Evolutionary conservation across 2,113 vertebrate genomes (phyloP).

Genomic region (Isurus oxyrinchus): DNA sequence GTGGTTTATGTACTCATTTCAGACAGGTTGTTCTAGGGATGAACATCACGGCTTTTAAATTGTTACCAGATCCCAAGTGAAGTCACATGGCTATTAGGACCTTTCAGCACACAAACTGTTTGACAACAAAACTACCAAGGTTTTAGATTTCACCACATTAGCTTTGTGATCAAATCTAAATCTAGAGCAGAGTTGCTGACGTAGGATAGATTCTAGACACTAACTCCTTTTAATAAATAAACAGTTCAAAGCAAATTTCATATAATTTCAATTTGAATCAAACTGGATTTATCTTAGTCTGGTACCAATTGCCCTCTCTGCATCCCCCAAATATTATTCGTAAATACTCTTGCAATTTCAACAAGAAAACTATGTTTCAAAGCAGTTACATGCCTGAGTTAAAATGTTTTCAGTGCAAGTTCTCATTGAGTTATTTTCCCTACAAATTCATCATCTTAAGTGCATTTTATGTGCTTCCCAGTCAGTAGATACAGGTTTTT

Average conservation of each 20-base stretch:
- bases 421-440: not conserved
- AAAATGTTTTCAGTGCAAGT: not conserved
- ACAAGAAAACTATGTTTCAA: not conserved
- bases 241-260: not conserved
- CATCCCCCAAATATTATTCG: not conserved
- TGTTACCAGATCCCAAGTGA: not conserved
- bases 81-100: too few relatives aligned
- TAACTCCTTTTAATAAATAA: not conserved
- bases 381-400: not conserved
- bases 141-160: not conserved
- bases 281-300: not conserved
- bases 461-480: conserved; percentile 19
- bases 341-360: not conserved
- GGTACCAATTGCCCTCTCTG: not conserved
- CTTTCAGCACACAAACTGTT: not conserved
- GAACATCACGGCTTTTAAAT: not conserved
- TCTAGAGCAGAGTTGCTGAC: not conserved
- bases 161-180: not conserved
- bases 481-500: not conserved
- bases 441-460: not conserved
- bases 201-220: not conserved
- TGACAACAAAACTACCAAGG: not conserved
- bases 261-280: not conserved
- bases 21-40: not conserved
- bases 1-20: not conserved